Evolutionary conservation across 64 coral and sea anemone species (phyloP).

Genomic region (Dendrophyllia cribrosa): DNA sequence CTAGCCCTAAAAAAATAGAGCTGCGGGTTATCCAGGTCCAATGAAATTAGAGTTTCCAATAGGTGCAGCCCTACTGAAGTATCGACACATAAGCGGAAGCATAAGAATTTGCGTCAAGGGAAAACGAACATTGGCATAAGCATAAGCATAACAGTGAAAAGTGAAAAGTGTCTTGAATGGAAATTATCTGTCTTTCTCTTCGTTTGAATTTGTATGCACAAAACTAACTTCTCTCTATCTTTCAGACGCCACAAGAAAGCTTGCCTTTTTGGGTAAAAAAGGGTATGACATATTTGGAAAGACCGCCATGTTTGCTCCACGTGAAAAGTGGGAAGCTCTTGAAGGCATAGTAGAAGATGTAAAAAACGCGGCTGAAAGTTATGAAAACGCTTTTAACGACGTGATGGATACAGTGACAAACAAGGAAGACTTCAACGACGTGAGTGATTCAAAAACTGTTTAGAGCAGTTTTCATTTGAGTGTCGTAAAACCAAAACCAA

Average conservation of each 20-base stretch:
- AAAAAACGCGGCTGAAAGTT: neutral
- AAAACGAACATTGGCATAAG: too few species aligned
- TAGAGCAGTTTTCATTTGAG: neutral
- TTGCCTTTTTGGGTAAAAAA: neutral
- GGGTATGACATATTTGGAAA: constrained; percentile 14
- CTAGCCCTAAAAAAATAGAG: too few species aligned
- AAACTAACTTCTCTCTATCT: neutral
- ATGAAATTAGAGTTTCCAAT: too few species aligned
- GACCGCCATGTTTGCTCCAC: neutral
- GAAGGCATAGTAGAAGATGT: neutral
- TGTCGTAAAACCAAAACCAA: neutral
- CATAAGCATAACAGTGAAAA: too few species aligned
- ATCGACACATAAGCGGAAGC: too few species aligned
- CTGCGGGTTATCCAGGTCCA: too few species aligned
- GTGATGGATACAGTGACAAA: neutral
- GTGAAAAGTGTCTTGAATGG: too few species aligned
- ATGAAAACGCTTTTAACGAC: neutral
- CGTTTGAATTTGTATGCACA: too few species aligned
- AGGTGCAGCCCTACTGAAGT: too few species aligned
- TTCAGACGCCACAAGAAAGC: neutral
- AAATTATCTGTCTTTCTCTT: too few species aligned
- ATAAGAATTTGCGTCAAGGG: too few species aligned
- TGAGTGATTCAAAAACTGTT: neutral
- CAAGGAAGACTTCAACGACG: neutral
- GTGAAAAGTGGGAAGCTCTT: neutral